Evolutionary conservation across 2,888 invertebrate species (phyloP), one percentile per base, ranked within the genome.

Genomic region (Glaucopsyche alexis): DNA sequence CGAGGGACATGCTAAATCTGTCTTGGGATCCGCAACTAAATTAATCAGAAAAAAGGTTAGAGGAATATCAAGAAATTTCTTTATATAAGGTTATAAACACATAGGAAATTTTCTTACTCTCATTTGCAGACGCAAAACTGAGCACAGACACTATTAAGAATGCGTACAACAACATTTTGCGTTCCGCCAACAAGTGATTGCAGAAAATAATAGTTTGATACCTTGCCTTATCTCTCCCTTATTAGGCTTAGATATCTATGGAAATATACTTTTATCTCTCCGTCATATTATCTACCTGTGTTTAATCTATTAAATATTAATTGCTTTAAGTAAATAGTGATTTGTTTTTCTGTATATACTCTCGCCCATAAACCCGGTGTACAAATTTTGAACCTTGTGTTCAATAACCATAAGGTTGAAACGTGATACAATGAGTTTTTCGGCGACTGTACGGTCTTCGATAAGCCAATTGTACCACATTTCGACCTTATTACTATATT

Each of bases 141-240:
- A 69, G 8, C 47, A 69, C 47, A 29, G 7, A 1, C 19, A 49
- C 69, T 16, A 69, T 13, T 29, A 49, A 6, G 9, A 14, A 13
- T 9, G 67, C 29, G 47, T 49, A 69, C 14, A 49, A 13, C 49
- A 69, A 49, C 69, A 69, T 69, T 13, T 47, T 69, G 69, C 69
- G 16, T 60, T 38, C 9, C 60, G 1, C 13, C 19, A 47, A 29
- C 47, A 49, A 69, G 5, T 29, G 69, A 49, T 29, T 49, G 47
- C 19, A 45, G 47, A 49, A 13, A 69, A 49, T 65, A 13, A 64
- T 47, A 45, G 19, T 49, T 29, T 45, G 9, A 67, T 19, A 67
- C 45, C 42, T 69, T 5, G 14, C 47, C 49, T 69, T 69, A 69
- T 69, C 69, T 29, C 29, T 69, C 1, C 13, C 14, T 69, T 45